Evolutionary conservation across 1,140 invertebrate genomes (phyloP).

Genomic region (Laodelphax striatellus): DNA sequence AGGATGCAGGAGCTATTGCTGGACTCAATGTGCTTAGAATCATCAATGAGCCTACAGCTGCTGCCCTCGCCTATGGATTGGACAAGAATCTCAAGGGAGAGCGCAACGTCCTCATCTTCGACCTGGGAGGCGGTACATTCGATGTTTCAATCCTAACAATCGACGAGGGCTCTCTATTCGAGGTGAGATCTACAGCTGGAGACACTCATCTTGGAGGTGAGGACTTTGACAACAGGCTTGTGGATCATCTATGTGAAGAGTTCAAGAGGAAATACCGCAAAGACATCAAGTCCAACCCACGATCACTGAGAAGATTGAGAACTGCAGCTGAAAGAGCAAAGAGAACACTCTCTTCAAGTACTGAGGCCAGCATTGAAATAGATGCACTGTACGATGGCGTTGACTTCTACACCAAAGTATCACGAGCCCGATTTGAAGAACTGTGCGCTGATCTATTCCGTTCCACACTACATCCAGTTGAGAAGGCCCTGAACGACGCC

Average conservation of each 20-base stretch:
- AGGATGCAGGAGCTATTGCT: constrained; percentile 53
- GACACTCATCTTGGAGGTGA: constrained; percentile 64
- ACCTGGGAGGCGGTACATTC: constrained; percentile 57
- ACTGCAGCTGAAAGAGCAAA: constrained; percentile 51
- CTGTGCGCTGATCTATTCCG: constrained; percentile 47
- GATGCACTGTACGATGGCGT: constrained; percentile 43
- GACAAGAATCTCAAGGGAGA: constrained; percentile 38
- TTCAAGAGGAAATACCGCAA: constrained; percentile 41
- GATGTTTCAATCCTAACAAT: constrained; percentile 52
- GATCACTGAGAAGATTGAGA: constrained; percentile 45
- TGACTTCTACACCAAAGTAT: constrained; percentile 47
- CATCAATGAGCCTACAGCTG: constrained; percentile 93
- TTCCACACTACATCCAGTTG: constrained; percentile 44
- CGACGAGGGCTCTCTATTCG: constrained; percentile 46
- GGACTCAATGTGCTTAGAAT: constrained; percentile 74
- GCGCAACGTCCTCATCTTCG: constrained; percentile 39
- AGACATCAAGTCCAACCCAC: constrained; percentile 34
- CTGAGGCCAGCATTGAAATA: constrained; percentile 43
- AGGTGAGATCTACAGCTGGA: constrained; percentile 68
- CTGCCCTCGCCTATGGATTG: constrained; percentile 96
- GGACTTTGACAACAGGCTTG: constrained; percentile 73
- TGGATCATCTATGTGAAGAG: constrained; percentile 52
- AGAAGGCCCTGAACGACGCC: constrained; percentile 55
- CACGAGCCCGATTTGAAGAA: constrained; percentile 49
- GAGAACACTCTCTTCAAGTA: constrained; percentile 42